Base-by-base conservation (phyloP, 92 coral and sea anemone genomes). In the Heteractis magnifica region DNA sequence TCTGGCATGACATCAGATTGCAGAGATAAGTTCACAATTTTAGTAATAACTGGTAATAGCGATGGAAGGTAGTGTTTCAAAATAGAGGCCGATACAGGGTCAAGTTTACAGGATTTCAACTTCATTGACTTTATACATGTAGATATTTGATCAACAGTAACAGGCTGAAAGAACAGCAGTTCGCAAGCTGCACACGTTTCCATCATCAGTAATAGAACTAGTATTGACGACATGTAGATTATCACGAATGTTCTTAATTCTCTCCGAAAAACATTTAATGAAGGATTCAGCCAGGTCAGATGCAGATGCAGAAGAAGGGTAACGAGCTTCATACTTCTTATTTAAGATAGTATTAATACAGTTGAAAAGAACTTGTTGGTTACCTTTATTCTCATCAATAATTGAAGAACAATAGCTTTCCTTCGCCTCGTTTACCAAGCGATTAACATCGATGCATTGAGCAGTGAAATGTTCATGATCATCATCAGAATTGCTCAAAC, bases 1-100 rank as follows among this genome's bases (percentile, higher is more conserved):
- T 80, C 52, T 3, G 89, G 86, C 49, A 86, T 56, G 14, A 86
- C 19, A 80, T 71, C 89, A 3, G 16, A 51, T 77, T 84, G 60
- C 49, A 26, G 26, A 26, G 26, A 26, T 26, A 26, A 1, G 26
- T 26, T 26, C 26, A 26, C 26, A 26, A 26, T 26, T 26, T 26
- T 26, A 26, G 26, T 26, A 26, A 26, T 26, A 26, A 26, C 26
- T 26, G 26, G 1, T 26, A 26, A 26, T 26, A 26, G 1, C 26
- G 26, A 26, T 26, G 26, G 26, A 26, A 26, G 26, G 26, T 1
- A 26, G 26, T 26, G 26, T 26, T 0, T 26, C 26, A 26, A 26
- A 26, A 26, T 26, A 26, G 26, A 26, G 26, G 26, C 26, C 26
- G 26, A 1, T 26, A 26, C 26, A 26, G 26, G 26, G 26, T 26